Evolutionary conservation across 2,888 invertebrate genomes (phyloP).

Genomic region (Ashinkailepas kermadecensis): DNA sequence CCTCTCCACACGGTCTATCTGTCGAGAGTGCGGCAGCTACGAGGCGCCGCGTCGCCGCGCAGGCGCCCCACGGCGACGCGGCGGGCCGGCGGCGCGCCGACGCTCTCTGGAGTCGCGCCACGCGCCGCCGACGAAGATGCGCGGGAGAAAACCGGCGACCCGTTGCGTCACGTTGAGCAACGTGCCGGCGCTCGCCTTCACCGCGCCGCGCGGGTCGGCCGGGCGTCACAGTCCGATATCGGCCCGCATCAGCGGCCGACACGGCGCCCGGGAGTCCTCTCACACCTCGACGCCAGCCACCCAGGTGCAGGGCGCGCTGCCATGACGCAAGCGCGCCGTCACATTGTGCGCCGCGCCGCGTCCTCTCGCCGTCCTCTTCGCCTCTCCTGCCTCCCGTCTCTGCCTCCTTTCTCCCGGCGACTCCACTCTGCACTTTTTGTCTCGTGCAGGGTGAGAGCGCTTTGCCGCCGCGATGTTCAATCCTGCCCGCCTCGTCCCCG

Average conservation of each 20-base stretch:
- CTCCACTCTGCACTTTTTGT: not conserved
- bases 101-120: not conserved
- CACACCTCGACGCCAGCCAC: not conserved
- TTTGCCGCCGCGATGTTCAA: not conserved
- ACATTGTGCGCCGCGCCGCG: not conserved
- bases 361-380: not conserved
- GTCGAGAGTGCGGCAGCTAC: not conserved
- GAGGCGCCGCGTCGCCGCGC: not conserved
- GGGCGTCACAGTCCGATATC: not conserved
- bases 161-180: not conserved
- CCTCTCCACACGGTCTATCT: not conserved
- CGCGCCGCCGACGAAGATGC: not conserved
- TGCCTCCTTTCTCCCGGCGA: not conserved
- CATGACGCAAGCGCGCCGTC: not conserved
- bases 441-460: not conserved
- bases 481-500: not conserved
- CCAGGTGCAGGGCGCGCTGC: not conserved
- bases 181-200: not conserved
- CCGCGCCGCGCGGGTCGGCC: not conserved
- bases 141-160: not conserved
- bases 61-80: not conserved
- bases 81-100: not conserved
- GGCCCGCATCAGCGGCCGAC: not conserved
- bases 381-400: not conserved
- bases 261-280: not conserved